Conservation (phyloP, 2,888 invertebrate species). For the Gymnosoma rotundatum region DNA sequence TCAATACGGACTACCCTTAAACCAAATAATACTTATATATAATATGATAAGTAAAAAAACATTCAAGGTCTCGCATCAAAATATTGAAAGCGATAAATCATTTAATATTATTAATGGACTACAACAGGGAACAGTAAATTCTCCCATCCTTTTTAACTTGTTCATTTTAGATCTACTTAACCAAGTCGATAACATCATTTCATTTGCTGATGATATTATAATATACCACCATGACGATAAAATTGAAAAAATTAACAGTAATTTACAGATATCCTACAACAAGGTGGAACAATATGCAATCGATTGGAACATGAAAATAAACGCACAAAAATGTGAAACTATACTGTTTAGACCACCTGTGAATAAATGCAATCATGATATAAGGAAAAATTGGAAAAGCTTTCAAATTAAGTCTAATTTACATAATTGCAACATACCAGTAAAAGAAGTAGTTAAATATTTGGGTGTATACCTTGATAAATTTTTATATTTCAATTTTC, state of each 20-base stretch:
- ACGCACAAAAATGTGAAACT: too few species aligned
- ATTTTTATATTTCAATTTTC: too few species aligned
- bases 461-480: too few species aligned
- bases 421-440: too few species aligned
- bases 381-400: too few species aligned
- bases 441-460: too few species aligned
- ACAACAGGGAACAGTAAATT: neutral
- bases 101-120: constrained; percentile 11
- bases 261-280: constrained; percentile 8
- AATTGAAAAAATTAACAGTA: neutral
- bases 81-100: neutral
- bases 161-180: neutral
- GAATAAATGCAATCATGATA: too few species aligned
- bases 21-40: constrained; percentile 20
- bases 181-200: constrained; percentile 7
- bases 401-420: too few species aligned
- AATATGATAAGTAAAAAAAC: constrained; percentile 15
- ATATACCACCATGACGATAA: constrained; percentile 10
- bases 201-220: constrained; percentile 20
- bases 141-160: constrained; percentile 12
- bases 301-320: too few species aligned
- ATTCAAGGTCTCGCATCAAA: neutral
- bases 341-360: too few species aligned
- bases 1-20: neutral
- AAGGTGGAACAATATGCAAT: neutral